Evolutionary conservation across 2,113 vertebrate genomes (phyloP).

Genomic region (Emydura subglobosa): DNA sequence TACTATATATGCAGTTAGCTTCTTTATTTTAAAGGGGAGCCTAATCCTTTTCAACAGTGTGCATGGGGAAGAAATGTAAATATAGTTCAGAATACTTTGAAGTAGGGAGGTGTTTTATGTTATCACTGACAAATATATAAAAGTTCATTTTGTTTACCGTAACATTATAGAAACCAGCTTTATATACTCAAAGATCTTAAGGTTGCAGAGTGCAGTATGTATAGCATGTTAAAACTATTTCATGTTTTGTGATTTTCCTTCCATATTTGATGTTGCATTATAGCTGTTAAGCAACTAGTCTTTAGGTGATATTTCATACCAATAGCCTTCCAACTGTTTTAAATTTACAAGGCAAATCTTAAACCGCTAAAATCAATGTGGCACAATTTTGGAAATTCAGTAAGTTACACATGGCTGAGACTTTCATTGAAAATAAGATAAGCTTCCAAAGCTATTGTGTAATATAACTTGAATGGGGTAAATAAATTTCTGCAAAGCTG

Average conservation of each 20-base stretch:
- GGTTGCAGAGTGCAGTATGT: neutral
- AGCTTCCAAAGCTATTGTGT: slow-evolving; percentile 1
- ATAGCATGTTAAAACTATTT: neutral
- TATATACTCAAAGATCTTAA: neutral
- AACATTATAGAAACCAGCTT: neutral
- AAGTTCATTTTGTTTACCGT: neutral
- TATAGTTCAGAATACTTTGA: neutral
- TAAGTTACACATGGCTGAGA: neutral
- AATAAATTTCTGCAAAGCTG: slow-evolving; percentile 29
- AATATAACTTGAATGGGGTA: neutral
- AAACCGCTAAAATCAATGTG: neutral
- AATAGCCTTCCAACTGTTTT: neutral
- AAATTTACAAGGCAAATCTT: neutral
- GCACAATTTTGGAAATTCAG: neutral
- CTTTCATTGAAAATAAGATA: neutral
- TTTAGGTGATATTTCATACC: neutral
- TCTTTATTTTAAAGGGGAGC: neutral
- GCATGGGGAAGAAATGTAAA: neutral
- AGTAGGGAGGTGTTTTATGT: neutral
- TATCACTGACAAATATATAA: neutral
- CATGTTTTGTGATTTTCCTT: neutral
- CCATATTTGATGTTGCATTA: neutral
- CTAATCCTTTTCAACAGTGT: neutral
- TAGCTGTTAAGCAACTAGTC: neutral
- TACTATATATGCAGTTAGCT: neutral